Percentiles rank a stretch among this genome's conserved stretches.
Evolutionary conservation across 1,140 invertebrate species (phyloP).

Genomic region (Zaprionus nigranus): DNA sequence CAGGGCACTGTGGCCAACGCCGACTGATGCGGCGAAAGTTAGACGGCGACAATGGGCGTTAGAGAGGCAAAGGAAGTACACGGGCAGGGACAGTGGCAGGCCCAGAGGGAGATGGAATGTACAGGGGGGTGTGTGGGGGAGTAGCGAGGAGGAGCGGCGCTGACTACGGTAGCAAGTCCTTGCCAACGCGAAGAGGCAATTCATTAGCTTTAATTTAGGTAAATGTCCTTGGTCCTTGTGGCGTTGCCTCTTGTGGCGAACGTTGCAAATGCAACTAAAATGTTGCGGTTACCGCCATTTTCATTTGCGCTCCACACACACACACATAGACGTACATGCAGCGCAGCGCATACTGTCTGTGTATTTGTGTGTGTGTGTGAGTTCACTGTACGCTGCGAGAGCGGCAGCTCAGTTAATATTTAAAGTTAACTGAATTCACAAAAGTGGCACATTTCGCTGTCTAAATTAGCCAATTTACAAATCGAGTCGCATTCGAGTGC

Average conservation of each 20-base stretch:
- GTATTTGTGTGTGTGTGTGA: slow-evolving; percentile 22
- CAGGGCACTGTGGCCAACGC: slow-evolving; percentile 32
- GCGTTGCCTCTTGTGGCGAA: slow-evolving; percentile 78
- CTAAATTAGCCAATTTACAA: slow-evolving; percentile 43
- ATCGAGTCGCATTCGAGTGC: slow-evolving; percentile 27
- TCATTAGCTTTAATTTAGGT: slow-evolving; percentile 83
- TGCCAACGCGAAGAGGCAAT: slow-evolving; percentile 73
- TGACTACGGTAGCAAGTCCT: slow-evolving; percentile 20
- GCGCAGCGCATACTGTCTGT: slow-evolving; percentile 4
- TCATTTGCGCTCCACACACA: slow-evolving; percentile 41
- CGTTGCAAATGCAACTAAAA: slow-evolving; percentile 81
- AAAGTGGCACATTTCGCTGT: slow-evolving; percentile 40
- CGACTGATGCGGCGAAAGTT: slow-evolving; percentile 44
- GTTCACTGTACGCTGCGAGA: slow-evolving; percentile 30
- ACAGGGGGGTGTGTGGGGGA: neutral
- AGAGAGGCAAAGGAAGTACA: slow-evolving; percentile 3
- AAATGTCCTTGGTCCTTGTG: slow-evolving; percentile 82
- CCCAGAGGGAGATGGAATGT: neutral
- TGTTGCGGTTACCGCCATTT: slow-evolving; percentile 77
- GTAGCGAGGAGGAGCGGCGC: neutral
- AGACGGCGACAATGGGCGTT: slow-evolving; percentile 37
- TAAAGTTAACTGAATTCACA: slow-evolving; percentile 52
- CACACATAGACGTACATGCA: slow-evolving; percentile 4
- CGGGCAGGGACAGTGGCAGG: neutral
- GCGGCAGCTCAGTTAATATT: slow-evolving; percentile 64